Conservation (phyloP, 2,113 vertebrate genomes). For the Pteruthius melanotis region DNA sequence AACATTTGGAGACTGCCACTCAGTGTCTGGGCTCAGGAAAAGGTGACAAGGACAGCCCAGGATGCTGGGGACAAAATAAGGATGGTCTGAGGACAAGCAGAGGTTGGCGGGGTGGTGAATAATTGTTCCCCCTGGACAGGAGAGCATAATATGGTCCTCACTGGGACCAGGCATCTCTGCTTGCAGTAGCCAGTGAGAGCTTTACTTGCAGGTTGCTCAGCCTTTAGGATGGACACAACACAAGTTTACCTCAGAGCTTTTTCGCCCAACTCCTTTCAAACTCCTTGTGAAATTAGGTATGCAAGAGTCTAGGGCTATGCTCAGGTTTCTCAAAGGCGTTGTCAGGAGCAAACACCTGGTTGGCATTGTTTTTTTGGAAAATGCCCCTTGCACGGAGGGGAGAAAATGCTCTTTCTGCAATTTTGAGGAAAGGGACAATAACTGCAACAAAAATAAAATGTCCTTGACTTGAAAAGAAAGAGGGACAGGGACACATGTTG, state of each 20-base stretch:
- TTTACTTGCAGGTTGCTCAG: accelerated
- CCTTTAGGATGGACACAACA: not conserved
- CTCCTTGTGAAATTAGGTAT: not conserved
- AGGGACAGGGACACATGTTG: not conserved
- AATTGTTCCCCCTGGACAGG: not conserved
- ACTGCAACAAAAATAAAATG: not conserved
- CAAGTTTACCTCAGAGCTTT: not conserved
- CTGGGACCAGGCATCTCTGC: not conserved
- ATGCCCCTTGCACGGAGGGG: accelerated
- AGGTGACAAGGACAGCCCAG: not conserved
- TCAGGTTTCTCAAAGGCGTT: not conserved
- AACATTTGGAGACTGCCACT: not conserved
- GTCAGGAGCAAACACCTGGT: not conserved
- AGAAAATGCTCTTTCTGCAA: not conserved
- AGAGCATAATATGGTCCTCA: too few relatives aligned
- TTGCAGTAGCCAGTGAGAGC: not conserved
- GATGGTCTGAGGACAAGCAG: not conserved
- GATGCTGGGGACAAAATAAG: not conserved
- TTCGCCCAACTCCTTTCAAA: not conserved
- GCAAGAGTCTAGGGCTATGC: not conserved
- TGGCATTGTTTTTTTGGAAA: not conserved
- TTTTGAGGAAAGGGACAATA: not conserved
- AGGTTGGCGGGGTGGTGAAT: not conserved
- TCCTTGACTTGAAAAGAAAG: not conserved
- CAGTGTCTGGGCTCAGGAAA: not conserved